A percentile compares a stretch with the other conserved stretches of the same genome.
Conservation (phyloP, 1,140 invertebrate species). For the Heliconius eleuchia region DNA sequence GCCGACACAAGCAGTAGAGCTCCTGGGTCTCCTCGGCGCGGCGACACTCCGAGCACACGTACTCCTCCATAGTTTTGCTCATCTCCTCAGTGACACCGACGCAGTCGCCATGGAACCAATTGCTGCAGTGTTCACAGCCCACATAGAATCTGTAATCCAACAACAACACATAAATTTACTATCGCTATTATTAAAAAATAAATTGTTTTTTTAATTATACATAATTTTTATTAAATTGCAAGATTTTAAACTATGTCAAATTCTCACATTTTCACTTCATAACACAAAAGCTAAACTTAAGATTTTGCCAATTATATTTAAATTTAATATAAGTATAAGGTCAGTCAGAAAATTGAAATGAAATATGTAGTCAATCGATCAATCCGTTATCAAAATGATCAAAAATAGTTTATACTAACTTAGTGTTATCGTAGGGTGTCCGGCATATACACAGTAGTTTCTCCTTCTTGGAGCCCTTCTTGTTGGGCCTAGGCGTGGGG, state of each 20-base stretch:
- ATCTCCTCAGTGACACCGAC: conserved; percentile 96
- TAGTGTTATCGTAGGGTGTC: conserved; percentile 96
- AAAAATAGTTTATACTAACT: conserved; percentile 75
- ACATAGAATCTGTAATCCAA: conserved; percentile 92
- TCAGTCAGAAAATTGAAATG: too few relatives aligned
- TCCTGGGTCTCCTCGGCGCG: conserved; percentile 94
- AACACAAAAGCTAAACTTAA: too few relatives aligned
- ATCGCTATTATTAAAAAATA: too few relatives aligned
- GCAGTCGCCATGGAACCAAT: conserved; percentile 99
- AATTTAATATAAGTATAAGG: too few relatives aligned
- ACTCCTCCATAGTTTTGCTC: conserved; percentile 94
- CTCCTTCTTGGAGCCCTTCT: conserved; percentile 85
- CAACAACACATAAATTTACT: not conserved
- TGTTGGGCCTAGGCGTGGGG: conserved; percentile 44
- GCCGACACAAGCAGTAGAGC: conserved; percentile 96
- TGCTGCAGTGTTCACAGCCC: conserved; percentile 97
- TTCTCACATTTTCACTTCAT: too few relatives aligned
- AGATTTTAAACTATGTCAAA: too few relatives aligned
- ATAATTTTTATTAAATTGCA: too few relatives aligned
- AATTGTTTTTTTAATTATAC: too few relatives aligned
- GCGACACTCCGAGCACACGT: conserved; percentile 93
- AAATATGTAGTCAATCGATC: too few relatives aligned
- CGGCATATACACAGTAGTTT: conserved; percentile 96
- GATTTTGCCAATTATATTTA: too few relatives aligned
- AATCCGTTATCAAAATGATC: too few relatives aligned